Conservation (phyloP, 2,888 invertebrate species). For the Dryomyza anilis region DNA sequence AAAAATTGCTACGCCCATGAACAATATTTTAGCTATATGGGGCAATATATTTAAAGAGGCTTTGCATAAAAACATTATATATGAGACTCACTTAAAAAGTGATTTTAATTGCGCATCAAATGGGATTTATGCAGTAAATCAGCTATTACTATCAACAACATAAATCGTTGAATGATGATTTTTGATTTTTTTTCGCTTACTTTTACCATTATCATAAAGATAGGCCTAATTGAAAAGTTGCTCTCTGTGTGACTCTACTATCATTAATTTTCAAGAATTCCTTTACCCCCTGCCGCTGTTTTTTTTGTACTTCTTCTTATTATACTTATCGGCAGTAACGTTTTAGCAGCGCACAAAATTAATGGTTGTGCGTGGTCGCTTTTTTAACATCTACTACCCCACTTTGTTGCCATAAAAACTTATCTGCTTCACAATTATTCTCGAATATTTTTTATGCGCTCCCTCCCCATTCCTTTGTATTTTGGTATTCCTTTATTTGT, state of each 20-base stretch:
- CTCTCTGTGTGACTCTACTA: neutral
- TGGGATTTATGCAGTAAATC: too few relatives aligned
- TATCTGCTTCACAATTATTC: conserved; percentile 5
- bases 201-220: too few relatives aligned
- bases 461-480: too few relatives aligned
- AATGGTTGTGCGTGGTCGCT: neutral
- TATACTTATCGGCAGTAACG: too few relatives aligned
- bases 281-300: too few relatives aligned
- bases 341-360: neutral
- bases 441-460: neutral
- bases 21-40: neutral
- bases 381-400: neutral
- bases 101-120: neutral
- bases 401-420: neutral
- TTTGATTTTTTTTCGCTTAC: too few relatives aligned
- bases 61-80: neutral
- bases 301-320: too few relatives aligned
- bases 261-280: neutral
- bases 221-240: too few relatives aligned
- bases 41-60: neutral
- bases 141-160: too few relatives aligned
- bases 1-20: neutral
- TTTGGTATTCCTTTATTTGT: too few relatives aligned
- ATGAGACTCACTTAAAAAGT: neutral
- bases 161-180: too few relatives aligned